Percentiles rank a stretch among this genome's conserved stretches.
phyloP scores from a whole-genome alignment of 2,888 invertebrate genomes.

The Eurois occulta region DNA sequence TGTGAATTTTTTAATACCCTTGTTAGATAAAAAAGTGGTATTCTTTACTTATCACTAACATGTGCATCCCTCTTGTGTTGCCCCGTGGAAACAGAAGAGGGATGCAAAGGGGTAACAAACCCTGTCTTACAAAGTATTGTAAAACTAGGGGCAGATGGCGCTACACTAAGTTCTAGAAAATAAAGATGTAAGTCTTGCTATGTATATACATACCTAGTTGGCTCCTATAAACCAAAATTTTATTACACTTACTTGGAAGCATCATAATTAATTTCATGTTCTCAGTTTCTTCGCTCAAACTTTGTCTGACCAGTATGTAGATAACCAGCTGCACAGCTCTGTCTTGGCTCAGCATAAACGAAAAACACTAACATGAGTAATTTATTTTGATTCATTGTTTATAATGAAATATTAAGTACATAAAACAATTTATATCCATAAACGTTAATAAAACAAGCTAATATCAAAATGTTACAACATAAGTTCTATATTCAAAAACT shows the following conservation, averaged over 20 bases:
- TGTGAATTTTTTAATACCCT: not conserved
- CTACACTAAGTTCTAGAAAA: not conserved
- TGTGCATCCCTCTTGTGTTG: constrained; percentile 2
- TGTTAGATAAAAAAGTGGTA: not conserved
- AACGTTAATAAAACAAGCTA: not conserved
- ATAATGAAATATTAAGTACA: not conserved
- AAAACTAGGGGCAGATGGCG: constrained; percentile 26
- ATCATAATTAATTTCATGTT: not conserved
- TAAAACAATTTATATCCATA: not conserved
- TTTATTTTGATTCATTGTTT: not conserved
- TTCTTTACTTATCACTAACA: not conserved
- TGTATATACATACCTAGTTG: not conserved
- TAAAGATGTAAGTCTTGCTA: not conserved
- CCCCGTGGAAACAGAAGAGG: too few species aligned
- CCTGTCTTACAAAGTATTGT: not conserved
- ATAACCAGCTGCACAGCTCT: not conserved
- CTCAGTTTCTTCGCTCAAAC: not conserved
- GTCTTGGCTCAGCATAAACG: not conserved
- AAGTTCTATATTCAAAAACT: not conserved
- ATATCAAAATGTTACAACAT: not conserved
- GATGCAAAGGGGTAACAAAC: too few species aligned
- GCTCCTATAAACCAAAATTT: not conserved
- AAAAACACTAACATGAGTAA: not conserved
- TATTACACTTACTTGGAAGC: not conserved
- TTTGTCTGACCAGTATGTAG: not conserved